A percentile compares a stretch with the other conserved stretches of the same genome.
phyloP scores from a whole-genome alignment of 2,888 invertebrate genomes.

The Chloromyia formosa region DNA sequence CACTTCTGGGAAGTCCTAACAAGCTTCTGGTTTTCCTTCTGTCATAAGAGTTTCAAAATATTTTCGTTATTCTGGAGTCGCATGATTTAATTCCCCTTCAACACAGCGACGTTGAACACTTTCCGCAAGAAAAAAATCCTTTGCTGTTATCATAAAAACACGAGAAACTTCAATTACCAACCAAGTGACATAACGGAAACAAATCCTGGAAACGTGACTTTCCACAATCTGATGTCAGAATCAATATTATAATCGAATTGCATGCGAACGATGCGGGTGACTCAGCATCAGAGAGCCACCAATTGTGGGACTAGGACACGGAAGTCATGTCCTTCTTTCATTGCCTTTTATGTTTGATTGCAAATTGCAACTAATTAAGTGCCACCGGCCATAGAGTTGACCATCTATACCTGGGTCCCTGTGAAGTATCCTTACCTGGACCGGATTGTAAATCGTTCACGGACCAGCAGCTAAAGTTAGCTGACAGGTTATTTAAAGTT shows the following conservation, averaged over 20 bases:
- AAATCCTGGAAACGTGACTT: slow-evolving; percentile 21
- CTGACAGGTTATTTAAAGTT: slow-evolving; percentile 43
- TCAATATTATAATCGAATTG: slow-evolving; percentile 23
- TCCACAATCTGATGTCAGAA: neutral
- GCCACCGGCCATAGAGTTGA: slow-evolving; percentile 20
- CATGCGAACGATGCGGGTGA: neutral
- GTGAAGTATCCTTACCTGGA: neutral
- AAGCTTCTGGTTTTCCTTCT: too few relatives aligned
- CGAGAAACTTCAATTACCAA: too few relatives aligned
- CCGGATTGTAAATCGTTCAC: slow-evolving; percentile 15
- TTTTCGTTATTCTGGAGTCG: too few relatives aligned
- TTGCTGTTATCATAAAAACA: too few relatives aligned
- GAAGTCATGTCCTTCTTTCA: neutral
- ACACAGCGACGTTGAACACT: too few relatives aligned
- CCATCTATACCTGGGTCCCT: neutral
- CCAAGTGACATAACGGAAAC: slow-evolving; percentile 16
- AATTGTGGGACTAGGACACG: neutral
- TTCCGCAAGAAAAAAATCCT: too few relatives aligned
- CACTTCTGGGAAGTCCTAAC: too few relatives aligned
- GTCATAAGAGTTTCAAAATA: too few relatives aligned
- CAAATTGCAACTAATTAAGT: slow-evolving; percentile 34
- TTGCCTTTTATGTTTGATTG: slow-evolving; percentile 17
- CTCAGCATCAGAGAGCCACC: neutral
- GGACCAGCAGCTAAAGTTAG: slow-evolving; percentile 5
- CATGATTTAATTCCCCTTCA: too few relatives aligned